Percentiles rank a stretch among this genome's conserved stretches.
Conservation (phyloP, 37 sponge, comb jelly and placozoan genomes). For the Tethya wilhelma region DNA sequence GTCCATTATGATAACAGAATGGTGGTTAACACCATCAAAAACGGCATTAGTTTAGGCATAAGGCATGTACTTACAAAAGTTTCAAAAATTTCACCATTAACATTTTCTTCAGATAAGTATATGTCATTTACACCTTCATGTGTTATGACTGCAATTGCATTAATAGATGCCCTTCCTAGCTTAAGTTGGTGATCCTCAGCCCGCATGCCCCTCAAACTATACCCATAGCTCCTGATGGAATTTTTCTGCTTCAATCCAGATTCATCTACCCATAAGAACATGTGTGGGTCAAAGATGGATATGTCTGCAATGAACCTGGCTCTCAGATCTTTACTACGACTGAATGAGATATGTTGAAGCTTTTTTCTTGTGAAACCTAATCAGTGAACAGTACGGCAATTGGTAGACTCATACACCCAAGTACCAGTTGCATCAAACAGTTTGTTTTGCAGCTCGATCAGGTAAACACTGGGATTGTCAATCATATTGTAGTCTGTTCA, state of each 20-base stretch:
- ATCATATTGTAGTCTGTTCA: conserved; percentile 5
- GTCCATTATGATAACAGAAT: conserved; percentile 2
- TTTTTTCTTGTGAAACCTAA: conserved; percentile 13
- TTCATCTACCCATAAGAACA: conserved; percentile 4
- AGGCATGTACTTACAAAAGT: background rate
- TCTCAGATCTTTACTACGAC: background rate
- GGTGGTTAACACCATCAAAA: background rate
- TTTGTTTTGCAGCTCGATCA: background rate
- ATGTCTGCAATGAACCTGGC: conserved; percentile 1
- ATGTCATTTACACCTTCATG: background rate
- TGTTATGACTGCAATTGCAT: conserved; percentile 11
- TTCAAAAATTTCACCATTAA: background rate
- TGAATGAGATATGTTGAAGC: background rate
- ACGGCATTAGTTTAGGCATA: background rate
- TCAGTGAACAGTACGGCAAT: background rate
- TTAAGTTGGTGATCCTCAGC: background rate
- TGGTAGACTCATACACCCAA: background rate
- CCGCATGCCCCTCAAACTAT: background rate
- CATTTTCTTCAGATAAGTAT: background rate
- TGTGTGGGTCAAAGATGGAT: background rate
- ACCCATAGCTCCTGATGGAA: background rate
- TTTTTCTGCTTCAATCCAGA: background rate
- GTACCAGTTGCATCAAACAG: background rate
- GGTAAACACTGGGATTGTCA: conserved; percentile 14
- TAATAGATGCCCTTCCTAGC: background rate